These are phyloP conservation scores for Caerostris darwini DNA, from an alignment of 1,140 invertebrate genomes.

Conservation along the genomic window DNA sequence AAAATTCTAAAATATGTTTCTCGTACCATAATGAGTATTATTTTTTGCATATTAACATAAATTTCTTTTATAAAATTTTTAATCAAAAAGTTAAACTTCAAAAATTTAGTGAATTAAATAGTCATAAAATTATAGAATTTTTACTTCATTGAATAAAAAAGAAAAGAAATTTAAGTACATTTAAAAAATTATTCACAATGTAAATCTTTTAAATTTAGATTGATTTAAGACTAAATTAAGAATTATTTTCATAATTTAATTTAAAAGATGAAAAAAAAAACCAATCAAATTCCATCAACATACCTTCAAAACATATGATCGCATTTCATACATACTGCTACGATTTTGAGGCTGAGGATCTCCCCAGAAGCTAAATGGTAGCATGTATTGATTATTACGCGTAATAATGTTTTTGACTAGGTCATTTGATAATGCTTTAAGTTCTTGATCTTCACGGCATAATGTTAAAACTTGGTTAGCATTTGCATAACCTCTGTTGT, in stretches of 20 bases:
- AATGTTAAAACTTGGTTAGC: conserved; percentile 86
- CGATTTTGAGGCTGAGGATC: conserved; percentile 87
- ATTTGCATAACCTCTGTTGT: conserved; percentile 93
- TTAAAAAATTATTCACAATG: no score
- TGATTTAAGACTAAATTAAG: background rate
- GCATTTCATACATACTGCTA: conserved; percentile 94
- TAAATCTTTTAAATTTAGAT: background rate
- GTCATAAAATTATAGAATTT: no score
- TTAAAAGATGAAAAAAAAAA: no score
- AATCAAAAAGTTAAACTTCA: no score
- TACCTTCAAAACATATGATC: conserved; percentile 93
- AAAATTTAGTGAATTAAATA: no score
- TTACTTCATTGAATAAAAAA: no score
- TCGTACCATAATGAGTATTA: no score
- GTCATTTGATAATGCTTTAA: conserved; percentile 89
- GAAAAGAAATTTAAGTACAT: no score
- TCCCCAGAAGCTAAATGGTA: conserved; percentile 94
- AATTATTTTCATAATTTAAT: background rate
- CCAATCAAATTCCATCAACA: background rate
- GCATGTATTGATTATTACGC: conserved; percentile 94
- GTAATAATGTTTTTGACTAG: conserved; percentile 91
- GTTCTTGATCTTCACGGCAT: conserved; percentile 84
- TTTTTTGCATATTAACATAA: no score
- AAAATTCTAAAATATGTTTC: no score
- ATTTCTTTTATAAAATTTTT: no score